Base-by-base conservation (phyloP, 1,140 invertebrate genomes). In the Caenorhabditis brenneri region DNA sequence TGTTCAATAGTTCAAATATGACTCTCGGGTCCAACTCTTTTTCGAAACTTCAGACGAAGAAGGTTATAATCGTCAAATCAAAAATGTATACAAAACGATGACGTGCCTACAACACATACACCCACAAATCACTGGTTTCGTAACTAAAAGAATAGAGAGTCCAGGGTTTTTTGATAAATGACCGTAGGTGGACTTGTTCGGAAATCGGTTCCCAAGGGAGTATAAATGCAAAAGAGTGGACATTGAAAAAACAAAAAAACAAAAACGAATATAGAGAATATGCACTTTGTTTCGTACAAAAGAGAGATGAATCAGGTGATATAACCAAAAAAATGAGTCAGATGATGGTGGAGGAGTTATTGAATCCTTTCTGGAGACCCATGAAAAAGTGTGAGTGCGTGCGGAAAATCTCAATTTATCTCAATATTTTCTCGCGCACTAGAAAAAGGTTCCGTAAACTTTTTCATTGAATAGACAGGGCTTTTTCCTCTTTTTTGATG, bases 101-200 rank as follows among this genome's bases (percentile, higher is more conserved):
- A 39, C 60, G 60, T 36, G 31, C 31, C 29, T n/a, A n/a, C n/a
- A n/a, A n/a, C n/a, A n/a, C n/a, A n/a, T n/a, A n/a, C n/a, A n/a
- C n/a, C n/a, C n/a, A 65, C 24, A 36, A 29, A 29, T 19, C 7
- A 27, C 36, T 74, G 6, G 36, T 74, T 74, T 74, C 36, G 65
- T 42, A 74, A 74, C 65, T 42, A 24, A 65, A 24, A 42, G 42
- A 42, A 42, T 15, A 42, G n/a, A 31, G 19, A 24, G 0, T 42
- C 53, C n/a, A 24, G 12, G 36, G 33, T 10, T 19, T 65, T 74
- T 42, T 74, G 65, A 74, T 74, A 29, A 74, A 74, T 74, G 65
- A 74, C 65, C 65, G n/a, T 22, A 74, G 36, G 65, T 74, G 65
- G 36, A 74, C 19, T 74, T 74, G 65, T 74, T 74, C 65, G 65